Base-by-base conservation (phyloP, 2,888 invertebrate genomes). In the Thymelicus sylvestris region DNA sequence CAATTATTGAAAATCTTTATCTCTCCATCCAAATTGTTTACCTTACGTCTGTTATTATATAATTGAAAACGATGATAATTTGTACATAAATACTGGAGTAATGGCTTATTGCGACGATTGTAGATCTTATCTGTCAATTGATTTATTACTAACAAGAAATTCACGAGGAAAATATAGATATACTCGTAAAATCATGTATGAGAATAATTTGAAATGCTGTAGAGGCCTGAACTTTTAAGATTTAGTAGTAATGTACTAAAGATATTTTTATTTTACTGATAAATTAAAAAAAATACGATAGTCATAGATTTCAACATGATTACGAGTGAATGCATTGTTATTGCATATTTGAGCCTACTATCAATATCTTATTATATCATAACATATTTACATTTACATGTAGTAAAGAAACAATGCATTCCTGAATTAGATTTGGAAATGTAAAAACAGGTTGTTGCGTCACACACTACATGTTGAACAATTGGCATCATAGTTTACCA, bases 1-100 rank as follows among this genome's bases (percentile, higher is more conserved):
- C 65, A 65, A 70, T 70, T 52, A 70, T 66, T 70, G 60, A 66
- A 70, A 70, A 65, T 66, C 60, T 60, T 70, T 70, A 66, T 70
- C 70, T 70, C 52, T 12, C 60, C 65, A 60, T 61, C 66, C 70
- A 66, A 70, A 70, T 70, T 70, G 70, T 70, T 70, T 70, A 31
- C 50, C 39, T 47, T 69, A 12, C 57, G 24, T 60, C 64, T 65
- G 60, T 70, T 70, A 70, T 65, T 70, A 70, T 65, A 65, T 70
- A 65, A 70, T 52, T 65, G 41, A 24, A 65, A 52, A 59, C 60
- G 38, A 41, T 65, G 41, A 65, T 70, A 60, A 65, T 60, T 60
- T 65, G 65, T 38, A 38, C 24, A 65, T 60, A 60, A 65, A 50
- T 65, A 70, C 41, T 65, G 44, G 59, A 44, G 57, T 64, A 52